Percentiles rank a stretch among this genome's conserved stretches.
Evolutionary conservation across 2,888 invertebrate genomes (phyloP).

Genomic region (Aethes cnicana): DNA sequence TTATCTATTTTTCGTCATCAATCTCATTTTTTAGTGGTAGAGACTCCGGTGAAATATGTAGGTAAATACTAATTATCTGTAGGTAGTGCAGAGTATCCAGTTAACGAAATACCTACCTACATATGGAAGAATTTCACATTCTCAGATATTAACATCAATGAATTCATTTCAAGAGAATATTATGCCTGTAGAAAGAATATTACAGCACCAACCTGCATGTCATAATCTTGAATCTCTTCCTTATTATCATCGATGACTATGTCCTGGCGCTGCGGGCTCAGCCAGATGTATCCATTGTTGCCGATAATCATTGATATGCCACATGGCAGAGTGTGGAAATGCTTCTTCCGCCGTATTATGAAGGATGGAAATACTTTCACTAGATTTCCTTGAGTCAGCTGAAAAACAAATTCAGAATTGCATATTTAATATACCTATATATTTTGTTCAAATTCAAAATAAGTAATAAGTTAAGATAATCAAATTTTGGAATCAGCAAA

Average conservation of each 20-base stretch:
- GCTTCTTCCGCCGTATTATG: constrained; percentile 95
- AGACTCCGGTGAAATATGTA: too few relatives aligned
- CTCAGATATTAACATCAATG: too few relatives aligned
- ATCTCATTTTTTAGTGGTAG: too few relatives aligned
- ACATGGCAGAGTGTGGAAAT: constrained; percentile 96
- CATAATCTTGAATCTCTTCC: constrained; percentile 55
- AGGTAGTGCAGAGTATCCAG: too few relatives aligned
- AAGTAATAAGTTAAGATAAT: too few relatives aligned
- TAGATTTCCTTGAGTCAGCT: constrained; percentile 93
- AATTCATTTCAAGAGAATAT: not conserved
- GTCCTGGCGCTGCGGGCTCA: constrained; percentile 84
- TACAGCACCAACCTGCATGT: constrained; percentile 49
- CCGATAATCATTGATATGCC: constrained; percentile 97
- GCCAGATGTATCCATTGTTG: constrained; percentile 98
- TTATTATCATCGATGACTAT: constrained; percentile 76
- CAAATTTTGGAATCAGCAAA: too few relatives aligned
- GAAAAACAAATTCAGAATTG: constrained; percentile 50
- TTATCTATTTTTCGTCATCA: too few relatives aligned
- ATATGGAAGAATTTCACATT: too few relatives aligned
- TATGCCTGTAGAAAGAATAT: not conserved
- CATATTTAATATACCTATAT: too few relatives aligned
- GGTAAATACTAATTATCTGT: too few relatives aligned
- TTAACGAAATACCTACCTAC: too few relatives aligned
- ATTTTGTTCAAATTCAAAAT: too few relatives aligned
- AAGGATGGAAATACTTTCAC: constrained; percentile 95